Evolutionary conservation across 2,797 vertebrate species (phyloP), one percentile per base, ranked within the genome.

Genomic region (Paedocypris micromegethes): DNA sequence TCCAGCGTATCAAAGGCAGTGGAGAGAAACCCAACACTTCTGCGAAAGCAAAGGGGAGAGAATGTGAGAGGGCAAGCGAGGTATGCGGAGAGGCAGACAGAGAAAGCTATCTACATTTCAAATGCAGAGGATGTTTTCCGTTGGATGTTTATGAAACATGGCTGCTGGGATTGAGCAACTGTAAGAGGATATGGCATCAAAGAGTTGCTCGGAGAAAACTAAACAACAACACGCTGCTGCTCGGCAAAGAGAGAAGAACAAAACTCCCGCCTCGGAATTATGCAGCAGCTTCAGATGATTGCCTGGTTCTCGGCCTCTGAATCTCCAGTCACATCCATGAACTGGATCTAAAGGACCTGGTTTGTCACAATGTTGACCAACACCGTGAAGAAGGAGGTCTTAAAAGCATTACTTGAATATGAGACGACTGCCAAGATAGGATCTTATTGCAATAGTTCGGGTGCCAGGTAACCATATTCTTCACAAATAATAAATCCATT

Each of bases 131-230:
- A 88, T 88, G 86, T 88, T 89, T 88, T 86, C 84, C 72, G 78
- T 86, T 86, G 80, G 75, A 80, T 87, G 89, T 88, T 89, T 89
- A 88, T 87, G 84, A 89, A 90, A 90, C 86, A 89, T 83, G 84
- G 84, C 88, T 89, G 85, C 85, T 77, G 82, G 81, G 85, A 89
- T 81, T 85, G 86, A 88, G 84, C 83, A 88, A 87, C 86, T 85
- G 88, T 87, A 90, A 89, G 85, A 79, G 79, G 87, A 90, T 86
- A 85, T 72, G 72, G 80, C 87, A 88, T 91, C 86, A 91, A 89
- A 91, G 90, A 75, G 75, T 54, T 77, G 79, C 81, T 82, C 73
- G 82, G 78, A 82, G 76, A 87, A 89, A 89, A 87, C 82, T 85
- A 86, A 87, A 81, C 74, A 85, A 88, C 68, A 66, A 58, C 63